Conservation (phyloP, 2,113 vertebrate species). For the Plecturocebus donacophilus region DNA sequence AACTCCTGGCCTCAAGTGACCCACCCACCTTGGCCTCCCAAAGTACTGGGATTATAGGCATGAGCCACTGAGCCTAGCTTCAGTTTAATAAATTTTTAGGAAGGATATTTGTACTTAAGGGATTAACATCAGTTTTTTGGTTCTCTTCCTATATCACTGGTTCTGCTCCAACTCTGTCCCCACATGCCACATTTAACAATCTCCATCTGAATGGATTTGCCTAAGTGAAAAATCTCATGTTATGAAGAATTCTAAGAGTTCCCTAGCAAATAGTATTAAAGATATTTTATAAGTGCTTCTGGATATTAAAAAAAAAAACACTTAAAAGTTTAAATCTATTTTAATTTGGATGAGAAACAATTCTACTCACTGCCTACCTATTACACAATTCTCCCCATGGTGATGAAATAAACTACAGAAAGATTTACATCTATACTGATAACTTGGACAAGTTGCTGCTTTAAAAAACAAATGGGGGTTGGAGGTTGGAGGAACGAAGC, state of each 20-base stretch:
- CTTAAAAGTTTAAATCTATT: background rate
- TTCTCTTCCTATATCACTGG: background rate
- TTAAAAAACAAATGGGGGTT: background rate
- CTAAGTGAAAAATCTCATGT: constrained; percentile 3
- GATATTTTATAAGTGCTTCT: background rate
- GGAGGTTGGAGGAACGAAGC: background rate
- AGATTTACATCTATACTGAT: background rate
- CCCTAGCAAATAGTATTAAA: background rate
- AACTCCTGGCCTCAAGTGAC: no score
- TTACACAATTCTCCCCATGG: background rate
- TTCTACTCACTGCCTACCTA: background rate
- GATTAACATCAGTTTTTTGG: background rate
- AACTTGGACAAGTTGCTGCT: background rate
- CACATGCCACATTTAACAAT: background rate
- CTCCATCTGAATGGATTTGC: background rate
- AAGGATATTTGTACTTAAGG: background rate
- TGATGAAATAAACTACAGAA: constrained; percentile 36
- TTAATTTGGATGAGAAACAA: constrained; percentile 21
- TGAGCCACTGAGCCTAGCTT: background rate
- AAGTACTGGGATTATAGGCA: no score
- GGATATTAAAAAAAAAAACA: background rate
- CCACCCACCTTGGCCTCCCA: no score
- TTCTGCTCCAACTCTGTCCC: background rate
- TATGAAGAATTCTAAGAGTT: constrained; percentile 2
- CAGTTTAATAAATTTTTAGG: background rate